These are phyloP conservation scores for Sprattus sprattus DNA, from an alignment of 2,113 vertebrate species.

Conservation along the genomic window DNA sequence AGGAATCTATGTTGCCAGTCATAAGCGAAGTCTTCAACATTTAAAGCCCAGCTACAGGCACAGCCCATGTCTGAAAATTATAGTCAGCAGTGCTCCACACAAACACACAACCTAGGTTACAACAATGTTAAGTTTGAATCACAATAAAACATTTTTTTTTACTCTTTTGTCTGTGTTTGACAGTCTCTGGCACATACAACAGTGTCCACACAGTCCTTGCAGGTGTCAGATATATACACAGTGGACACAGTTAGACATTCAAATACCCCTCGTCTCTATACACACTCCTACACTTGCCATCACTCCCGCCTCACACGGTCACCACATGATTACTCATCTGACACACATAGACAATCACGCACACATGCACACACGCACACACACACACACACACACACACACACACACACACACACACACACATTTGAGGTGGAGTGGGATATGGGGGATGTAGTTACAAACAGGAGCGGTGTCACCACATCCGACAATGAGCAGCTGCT, in stretches of 20 bases:
- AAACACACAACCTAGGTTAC: no score
- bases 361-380: neutral
- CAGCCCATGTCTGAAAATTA: no score
- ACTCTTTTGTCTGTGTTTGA: no score
- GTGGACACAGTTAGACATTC: neutral
- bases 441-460: constrained; percentile 1
- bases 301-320: neutral
- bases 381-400: neutral
- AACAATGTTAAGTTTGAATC: no score
- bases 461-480: neutral
- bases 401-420: neutral
- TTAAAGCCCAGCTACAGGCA: no score
- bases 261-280: neutral
- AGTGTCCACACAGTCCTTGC: neutral
- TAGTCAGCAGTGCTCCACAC: no score
- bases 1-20: no score
- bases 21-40: no score
- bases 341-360: neutral
- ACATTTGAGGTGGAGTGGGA: neutral
- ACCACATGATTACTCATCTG: neutral
- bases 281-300: neutral
- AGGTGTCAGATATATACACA: neutral
- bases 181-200: no score
- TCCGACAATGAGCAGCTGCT: neutral
- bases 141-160: no score